Evolutionary conservation across 1,140 invertebrate species (phyloP), one percentile per base, ranked within the genome.

Genomic region (Polyergus mexicanus): DNA sequence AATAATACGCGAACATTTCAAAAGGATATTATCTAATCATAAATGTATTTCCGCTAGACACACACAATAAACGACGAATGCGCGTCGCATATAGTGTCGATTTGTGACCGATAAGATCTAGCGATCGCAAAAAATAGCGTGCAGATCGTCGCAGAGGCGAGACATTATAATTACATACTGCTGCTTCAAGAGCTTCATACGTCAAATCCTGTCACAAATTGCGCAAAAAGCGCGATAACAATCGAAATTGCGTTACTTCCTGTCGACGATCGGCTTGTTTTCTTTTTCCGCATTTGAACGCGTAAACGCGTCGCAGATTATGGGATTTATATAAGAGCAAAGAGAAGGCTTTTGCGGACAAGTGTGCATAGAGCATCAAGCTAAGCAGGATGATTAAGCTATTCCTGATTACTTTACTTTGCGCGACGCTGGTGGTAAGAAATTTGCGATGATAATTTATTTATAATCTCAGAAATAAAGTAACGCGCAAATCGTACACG

Each of bases 331-430:
- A 76, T 76, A 76, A 76, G 44, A 44, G 74, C 56, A 16, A 44
- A 41, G 25, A 44, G 25, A 44, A 44, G 1, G 22, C 22, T 16
- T 41, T 16, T 11, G 5, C 7, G 19, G 25, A 32, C 38, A 3
- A 63, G 74, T 76, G 22, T 44, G 28, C 6, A 38, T 41, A 19
- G 56, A 22, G 56, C 7, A 19, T 62, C 74, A 63, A 62, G 38
- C 25, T 32, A 63, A 60, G 3, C 38, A 76, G 1, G 35, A 63
- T 76, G 74, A 74, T 74, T 25, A 76, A 76, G 38, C 56, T 63
- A 16, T 63, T 76, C 5, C 38, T 76, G 10, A 28, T 76, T 41
- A 63, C 74, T 56, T 76, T 76, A 35, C 56, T 76, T 7, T 76
- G 74, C 25, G 22, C 25, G 56, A 56, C 74, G 16, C 16, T 51